Base-by-base conservation (phyloP, 2,113 vertebrate genomes). In the Chaetops frenatus region DNA sequence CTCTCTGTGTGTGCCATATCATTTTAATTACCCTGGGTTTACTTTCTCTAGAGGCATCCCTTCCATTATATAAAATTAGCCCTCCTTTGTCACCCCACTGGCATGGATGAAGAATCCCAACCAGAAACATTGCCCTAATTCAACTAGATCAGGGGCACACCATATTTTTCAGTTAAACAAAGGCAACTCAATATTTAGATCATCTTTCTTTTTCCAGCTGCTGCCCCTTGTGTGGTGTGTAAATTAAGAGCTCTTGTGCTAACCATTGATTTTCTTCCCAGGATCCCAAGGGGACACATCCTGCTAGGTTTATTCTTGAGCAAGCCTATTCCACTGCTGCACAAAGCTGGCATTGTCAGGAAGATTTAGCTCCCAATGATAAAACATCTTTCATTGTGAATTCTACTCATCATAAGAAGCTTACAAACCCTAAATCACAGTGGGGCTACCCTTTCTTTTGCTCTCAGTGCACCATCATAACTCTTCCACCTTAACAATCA, bases 341-440 rank as follows among this genome's bases (percentile, higher is more conserved):
- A 83, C 69, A 96, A 76, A 88, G 54, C 81, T 92, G 58, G 27
- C 15, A 71, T 54, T 95, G 78, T 92, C 95, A 94, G 85, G 53
- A 96, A 96, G 95, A 94, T 95, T 94, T 95, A 94, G 40, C 38
- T 97, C 28, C 47, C 1, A 1, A 80, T 67, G 95, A 88, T 69
- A 96, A 95, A 80, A 90, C 44, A 83, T 88, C 57, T 96, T 95
- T 92, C 82, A 80, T 50, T 95, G 66, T 93, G 89, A 80, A 72
- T 95, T 95, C 64, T 97, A 92, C 85, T 98, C 96, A 96, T 95
- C 78, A 94, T 95, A 96, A 87, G 81, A 53, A 95, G 78, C 69
- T 96, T 94, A 96, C 70, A 90, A 95, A 96, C 77, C 57, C 86
- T 95, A 72, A 94, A 95, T 83, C 97, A 97, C 88, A 88, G 79